Evolutionary conservation across 2,888 invertebrate species (phyloP), one percentile per base, ranked within the genome.

Genomic region (Mythimna ferrago): DNA sequence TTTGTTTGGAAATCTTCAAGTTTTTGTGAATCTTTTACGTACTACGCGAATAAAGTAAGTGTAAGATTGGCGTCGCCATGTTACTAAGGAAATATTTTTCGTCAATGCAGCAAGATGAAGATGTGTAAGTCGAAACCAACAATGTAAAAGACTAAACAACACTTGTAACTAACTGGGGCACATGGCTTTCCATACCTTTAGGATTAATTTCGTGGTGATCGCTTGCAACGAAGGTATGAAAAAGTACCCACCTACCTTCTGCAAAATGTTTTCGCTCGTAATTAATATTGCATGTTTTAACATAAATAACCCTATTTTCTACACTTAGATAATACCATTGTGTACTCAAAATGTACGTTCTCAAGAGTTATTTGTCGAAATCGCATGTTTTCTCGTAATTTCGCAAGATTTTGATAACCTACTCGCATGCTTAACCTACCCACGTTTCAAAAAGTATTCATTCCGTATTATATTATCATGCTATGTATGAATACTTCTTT

Each of bases 81-180:
- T 81, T 93, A 70, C 57, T 93, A 57, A 89, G 90, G 32, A 92
- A 93, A 56, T 94, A 89, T 82, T 92, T 94, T 87, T 84, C 90
- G 76, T 93, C 93, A 6, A 84, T 92, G 78, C 83, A 89, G 76
- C 80, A 86, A 83, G 80, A 63, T 32, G 81, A 62, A 21, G 38
- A 64, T 3, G 69, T 72, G 92, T 92, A 87, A 91, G 92, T 89
- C 76, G 21, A 67, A 76, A 69, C n/a, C 14, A 19, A 53, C 61
- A 68, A 67, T 62, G 10, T 19, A 0, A 11, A 9, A 61, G 26
- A 41, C 10, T 57, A 65, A 64, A 54, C 35, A 62, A 73, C 0
- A 44, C 10, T 48, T 64, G 26, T 26, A 32, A 75, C 35, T 53
- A 60, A 66, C 62, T 3, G 11, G 14, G 21, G 11, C 7, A 10